Evolutionary conservation across 2,888 invertebrate species (phyloP).

Genomic region (Pardosa pseudoannulata): DNA sequence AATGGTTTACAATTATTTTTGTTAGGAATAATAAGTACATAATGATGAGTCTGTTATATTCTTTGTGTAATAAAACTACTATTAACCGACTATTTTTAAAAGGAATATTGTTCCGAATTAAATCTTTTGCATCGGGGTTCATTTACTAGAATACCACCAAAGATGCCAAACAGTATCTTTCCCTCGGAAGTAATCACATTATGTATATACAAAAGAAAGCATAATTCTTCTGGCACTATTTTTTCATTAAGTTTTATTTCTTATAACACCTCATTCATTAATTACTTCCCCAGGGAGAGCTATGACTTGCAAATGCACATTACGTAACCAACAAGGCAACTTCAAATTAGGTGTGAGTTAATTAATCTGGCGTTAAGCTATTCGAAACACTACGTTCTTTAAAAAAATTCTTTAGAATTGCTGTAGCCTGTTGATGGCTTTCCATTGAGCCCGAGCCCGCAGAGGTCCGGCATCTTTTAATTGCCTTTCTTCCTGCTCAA

Average conservation of each 20-base stretch:
- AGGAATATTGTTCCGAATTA: too few species aligned
- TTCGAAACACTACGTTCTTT: background rate
- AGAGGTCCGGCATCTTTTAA: conserved; percentile 3
- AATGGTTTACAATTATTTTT: too few species aligned
- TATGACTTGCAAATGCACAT: background rate
- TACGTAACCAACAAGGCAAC: background rate
- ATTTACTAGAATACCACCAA: too few species aligned
- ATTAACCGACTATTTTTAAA: too few species aligned
- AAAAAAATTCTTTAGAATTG: background rate
- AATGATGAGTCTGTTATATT: too few species aligned
- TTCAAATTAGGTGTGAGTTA: background rate
- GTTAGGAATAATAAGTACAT: too few species aligned
- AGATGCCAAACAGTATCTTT: too few species aligned
- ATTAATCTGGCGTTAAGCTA: background rate
- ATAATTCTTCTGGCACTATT: too few species aligned
- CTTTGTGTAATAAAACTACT: too few species aligned
- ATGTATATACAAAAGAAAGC: too few species aligned
- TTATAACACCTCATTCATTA: background rate
- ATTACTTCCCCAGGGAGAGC: background rate
- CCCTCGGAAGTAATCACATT: too few species aligned
- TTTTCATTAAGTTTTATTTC: background rate
- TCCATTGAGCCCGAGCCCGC: background rate
- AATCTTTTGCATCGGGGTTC: too few species aligned
- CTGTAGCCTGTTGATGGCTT: conserved; percentile 10
- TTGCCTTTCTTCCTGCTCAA: background rate